Evolutionary conservation across 1,140 invertebrate genomes (phyloP).

Genomic region (Drosophila leontia): DNA sequence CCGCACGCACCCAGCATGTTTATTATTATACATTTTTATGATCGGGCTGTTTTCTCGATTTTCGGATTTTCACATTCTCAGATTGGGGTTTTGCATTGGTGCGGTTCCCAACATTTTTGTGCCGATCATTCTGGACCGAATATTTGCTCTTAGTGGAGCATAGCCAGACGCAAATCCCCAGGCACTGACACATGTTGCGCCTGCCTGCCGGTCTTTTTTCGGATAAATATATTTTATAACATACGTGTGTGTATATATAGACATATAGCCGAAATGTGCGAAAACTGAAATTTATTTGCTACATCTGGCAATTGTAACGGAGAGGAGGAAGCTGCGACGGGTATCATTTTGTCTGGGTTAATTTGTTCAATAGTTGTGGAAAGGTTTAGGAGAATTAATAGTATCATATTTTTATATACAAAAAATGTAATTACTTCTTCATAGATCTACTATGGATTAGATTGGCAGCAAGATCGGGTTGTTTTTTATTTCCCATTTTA

Average conservation of each 20-base stretch:
- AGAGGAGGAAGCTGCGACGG: slow-evolving; percentile 11
- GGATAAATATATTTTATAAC: slow-evolving; percentile 4
- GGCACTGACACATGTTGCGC: slow-evolving; percentile 52
- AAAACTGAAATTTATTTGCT: slow-evolving; percentile 61
- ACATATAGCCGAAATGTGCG: slow-evolving; percentile 56
- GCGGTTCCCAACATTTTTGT: slow-evolving; percentile 34
- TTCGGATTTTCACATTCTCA: slow-evolving; percentile 17
- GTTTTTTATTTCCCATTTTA: too few relatives aligned
- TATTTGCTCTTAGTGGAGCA: slow-evolving; percentile 54
- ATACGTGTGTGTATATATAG: not conserved
- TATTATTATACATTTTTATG: slow-evolving; percentile 63
- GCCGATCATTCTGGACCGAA: slow-evolving; percentile 52
- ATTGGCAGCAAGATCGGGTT: not conserved
- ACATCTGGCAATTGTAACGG: slow-evolving; percentile 51
- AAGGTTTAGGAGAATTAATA: slow-evolving; percentile 11
- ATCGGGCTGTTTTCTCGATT: slow-evolving; percentile 40
- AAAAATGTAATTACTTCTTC: not conserved
- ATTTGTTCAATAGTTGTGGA: slow-evolving; percentile 23
- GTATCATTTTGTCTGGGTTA: slow-evolving; percentile 27
- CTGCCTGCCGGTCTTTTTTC: slow-evolving; percentile 5
- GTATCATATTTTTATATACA: not conserved
- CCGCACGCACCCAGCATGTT: slow-evolving; percentile 50
- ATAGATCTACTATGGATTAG: not conserved
- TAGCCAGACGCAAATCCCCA: slow-evolving; percentile 36
- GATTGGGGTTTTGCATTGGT: slow-evolving; percentile 11